Base-by-base conservation (phyloP, 2,888 invertebrate species). In the Drosophila prostipennis region DNA sequence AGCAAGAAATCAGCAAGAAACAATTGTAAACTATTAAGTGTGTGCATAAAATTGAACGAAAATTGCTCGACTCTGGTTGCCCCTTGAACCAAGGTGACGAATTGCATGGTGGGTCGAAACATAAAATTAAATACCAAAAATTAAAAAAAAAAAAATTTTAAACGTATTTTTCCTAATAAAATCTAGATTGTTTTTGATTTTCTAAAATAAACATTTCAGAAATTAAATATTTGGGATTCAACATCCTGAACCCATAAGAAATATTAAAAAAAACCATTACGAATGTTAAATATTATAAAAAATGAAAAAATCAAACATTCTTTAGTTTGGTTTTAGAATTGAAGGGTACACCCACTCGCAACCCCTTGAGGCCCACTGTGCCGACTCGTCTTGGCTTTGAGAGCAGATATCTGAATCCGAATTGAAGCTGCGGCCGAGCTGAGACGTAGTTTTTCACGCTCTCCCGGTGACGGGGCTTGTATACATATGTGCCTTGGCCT, bases 381-480 rank as follows among this genome's bases (percentile, higher is more conserved):
- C 32, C 32, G 39, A 10, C 45, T n/a, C 32, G 56, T 58, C 51
- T 51, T 34, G 48, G 56, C 40, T 56, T 55, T 32, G 57, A 40
- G 57, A 58, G 58, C 58, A 58, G 32, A 58, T 40, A 58, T 58
- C 46, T 45, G 43, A 26, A 45, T 45, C 36, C 36, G 63, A 40
- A 46, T 46, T 46, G 61, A 60, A 39, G 61, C 60, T 60, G 46
- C 19, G 43, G 11, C 55, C 34, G 51, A 48, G 72, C 79, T 74
- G 79, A 77, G 79, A 84, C 82, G 81, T 79, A 77, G 87, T 81
- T 81, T 87, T 87, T 81, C 85, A 87, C 82, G 81, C 85, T 87
- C 81, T 76, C 81, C 79, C 55, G 55, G 64, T 64, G 68, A 56
- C 36, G 57, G 29, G 64, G 58, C 64, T 29, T 55, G 56, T 42